phyloP scores from a whole-genome alignment of 2,797 vertebrate species.

The Aulostomus chinensis region DNA sequence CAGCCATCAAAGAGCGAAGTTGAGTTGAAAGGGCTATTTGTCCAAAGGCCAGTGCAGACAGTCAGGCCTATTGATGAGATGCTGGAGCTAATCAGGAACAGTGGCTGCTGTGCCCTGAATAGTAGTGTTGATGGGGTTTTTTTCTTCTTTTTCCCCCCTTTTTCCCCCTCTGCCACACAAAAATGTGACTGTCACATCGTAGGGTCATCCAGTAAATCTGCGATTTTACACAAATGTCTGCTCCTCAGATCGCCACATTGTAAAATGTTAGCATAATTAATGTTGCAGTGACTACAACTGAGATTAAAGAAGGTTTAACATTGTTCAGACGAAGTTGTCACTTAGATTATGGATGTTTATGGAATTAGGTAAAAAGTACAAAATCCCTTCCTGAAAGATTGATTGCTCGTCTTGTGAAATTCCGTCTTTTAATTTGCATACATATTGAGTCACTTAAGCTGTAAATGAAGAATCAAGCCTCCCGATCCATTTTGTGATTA shows the following conservation, averaged over 20 bases:
- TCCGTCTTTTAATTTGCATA: conserved; percentile 17
- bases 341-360: background rate
- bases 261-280: too few species aligned
- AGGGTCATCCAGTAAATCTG: too few species aligned
- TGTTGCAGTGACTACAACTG: too few species aligned
- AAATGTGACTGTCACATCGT: conserved; percentile 16
- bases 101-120: conserved; percentile 43
- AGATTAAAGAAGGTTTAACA: too few species aligned
- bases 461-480: too few species aligned
- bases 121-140: conserved; percentile 36
- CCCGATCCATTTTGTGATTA: too few species aligned
- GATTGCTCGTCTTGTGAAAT: conserved; percentile 11
- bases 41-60: conserved; percentile 61
- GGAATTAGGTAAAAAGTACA: background rate
- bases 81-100: conserved; percentile 63
- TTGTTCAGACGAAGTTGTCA: too few species aligned
- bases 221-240: too few species aligned
- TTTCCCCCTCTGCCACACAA: conserved; percentile 33
- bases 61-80: conserved; percentile 70
- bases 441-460: conserved; percentile 18
- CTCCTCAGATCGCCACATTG: too few species aligned
- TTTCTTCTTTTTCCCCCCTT: too few species aligned
- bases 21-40: conserved; percentile 67
- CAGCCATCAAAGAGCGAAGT: conserved; percentile 52
- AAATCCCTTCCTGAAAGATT: conserved; percentile 5